These are phyloP conservation scores for Caprella mutica DNA, from an alignment of 2,888 invertebrate species.

Conservation along the genomic window DNA sequence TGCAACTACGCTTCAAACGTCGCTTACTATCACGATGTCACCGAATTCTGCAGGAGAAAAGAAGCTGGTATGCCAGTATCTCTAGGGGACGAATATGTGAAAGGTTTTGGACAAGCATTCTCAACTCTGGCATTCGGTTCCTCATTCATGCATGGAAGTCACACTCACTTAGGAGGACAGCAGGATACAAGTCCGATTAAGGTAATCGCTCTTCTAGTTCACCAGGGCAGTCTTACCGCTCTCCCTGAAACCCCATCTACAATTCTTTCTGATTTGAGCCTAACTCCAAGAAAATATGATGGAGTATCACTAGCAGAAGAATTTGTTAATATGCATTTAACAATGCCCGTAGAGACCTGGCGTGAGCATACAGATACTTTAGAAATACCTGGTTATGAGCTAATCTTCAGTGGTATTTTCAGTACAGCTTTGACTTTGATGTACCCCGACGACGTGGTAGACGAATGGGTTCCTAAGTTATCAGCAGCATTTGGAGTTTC, in stretches of 20 bases:
- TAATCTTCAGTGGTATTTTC: not conserved
- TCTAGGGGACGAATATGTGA: not conserved
- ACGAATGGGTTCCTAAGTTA: not conserved
- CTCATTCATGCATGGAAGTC: conserved; percentile 7
- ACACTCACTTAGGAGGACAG: not conserved
- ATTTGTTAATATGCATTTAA: not conserved
- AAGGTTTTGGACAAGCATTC: not conserved
- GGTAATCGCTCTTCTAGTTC: not conserved
- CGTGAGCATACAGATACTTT: not conserved
- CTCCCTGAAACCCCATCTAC: not conserved
- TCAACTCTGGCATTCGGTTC: not conserved
- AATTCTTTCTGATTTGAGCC: not conserved
- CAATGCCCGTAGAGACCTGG: not conserved
- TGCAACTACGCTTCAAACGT: conserved; percentile 1
- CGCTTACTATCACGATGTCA: not conserved
- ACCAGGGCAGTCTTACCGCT: not conserved
- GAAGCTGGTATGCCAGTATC: not conserved
- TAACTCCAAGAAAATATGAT: not conserved
- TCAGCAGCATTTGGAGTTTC: not conserved
- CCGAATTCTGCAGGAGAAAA: not conserved
- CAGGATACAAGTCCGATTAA: not conserved
- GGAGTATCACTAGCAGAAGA: not conserved
- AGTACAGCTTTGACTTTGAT: not conserved
- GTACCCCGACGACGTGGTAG: not conserved
- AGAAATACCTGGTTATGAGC: not conserved